Evolutionary conservation across 2,888 invertebrate genomes (phyloP).

Genomic region (Tricholauxania praeusta): DNA sequence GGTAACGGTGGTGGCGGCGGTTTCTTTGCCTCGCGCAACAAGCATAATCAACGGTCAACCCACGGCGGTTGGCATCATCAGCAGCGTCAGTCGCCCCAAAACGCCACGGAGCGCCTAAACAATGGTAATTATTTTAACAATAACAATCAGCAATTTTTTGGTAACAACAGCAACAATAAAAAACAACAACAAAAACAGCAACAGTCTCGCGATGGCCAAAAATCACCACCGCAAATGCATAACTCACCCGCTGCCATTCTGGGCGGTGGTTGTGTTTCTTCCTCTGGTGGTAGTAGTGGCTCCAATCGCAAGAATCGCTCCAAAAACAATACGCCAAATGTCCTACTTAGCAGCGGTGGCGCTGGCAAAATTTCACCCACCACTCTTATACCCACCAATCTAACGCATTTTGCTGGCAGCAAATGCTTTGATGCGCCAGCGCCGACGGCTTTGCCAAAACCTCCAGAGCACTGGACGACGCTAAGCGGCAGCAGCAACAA

Average conservation of each 20-base stretch:
- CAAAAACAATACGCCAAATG: slow-evolving; percentile 50
- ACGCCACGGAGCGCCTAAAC: slow-evolving; percentile 39
- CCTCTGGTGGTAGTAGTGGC: slow-evolving; percentile 46
- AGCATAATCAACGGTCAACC: slow-evolving; percentile 46
- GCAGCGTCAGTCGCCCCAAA: slow-evolving; percentile 53
- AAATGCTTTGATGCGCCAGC: slow-evolving; percentile 87
- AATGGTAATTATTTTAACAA: slow-evolving; percentile 48
- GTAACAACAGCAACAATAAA: slow-evolving; percentile 12
- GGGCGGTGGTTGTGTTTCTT: slow-evolving; percentile 52
- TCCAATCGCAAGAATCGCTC: slow-evolving; percentile 59
- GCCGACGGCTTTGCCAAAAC: slow-evolving; percentile 82
- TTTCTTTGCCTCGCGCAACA: slow-evolving; percentile 55
- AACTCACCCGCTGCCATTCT: slow-evolving; percentile 62
- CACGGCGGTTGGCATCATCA: slow-evolving; percentile 48
- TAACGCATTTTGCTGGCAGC: slow-evolving; percentile 75
- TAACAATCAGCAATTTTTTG: slow-evolving; percentile 46
- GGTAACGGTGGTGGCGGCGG: slow-evolving; percentile 51
- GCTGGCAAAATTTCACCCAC: slow-evolving; percentile 61
- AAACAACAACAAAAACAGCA: slow-evolving; percentile 43
- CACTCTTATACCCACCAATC: slow-evolving; percentile 64
- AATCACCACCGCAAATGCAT: slow-evolving; percentile 53
- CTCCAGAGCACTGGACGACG: slow-evolving; percentile 82
- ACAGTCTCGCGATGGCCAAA: slow-evolving; percentile 50
- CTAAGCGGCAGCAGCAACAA: slow-evolving; percentile 43
- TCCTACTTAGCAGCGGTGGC: slow-evolving; percentile 45